These are phyloP conservation scores for Oceanodroma leucorhoa DNA, from an alignment of 2,797 vertebrate species.

Conservation along the genomic window DNA sequence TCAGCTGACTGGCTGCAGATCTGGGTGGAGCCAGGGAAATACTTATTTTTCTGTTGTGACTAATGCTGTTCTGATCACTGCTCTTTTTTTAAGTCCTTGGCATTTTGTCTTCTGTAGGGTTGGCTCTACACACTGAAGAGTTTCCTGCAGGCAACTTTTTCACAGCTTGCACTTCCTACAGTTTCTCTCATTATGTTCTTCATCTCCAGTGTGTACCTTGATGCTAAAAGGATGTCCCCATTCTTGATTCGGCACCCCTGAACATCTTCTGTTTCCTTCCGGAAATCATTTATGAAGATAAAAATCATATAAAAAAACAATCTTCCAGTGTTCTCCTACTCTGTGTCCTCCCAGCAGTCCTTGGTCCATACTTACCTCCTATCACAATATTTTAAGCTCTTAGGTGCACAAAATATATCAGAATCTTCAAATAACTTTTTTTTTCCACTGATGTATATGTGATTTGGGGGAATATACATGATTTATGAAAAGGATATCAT, in stretches of 20 bases:
- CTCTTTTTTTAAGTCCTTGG: neutral
- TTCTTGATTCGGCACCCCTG: neutral
- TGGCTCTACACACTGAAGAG: rapidly evolving
- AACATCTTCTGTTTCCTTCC: neutral
- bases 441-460: rapidly evolving
- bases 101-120: neutral
- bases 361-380: neutral
- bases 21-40: neutral
- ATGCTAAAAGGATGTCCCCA: neutral
- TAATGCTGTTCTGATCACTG: neutral
- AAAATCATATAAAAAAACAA: neutral
- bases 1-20: neutral
- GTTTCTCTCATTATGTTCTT: neutral
- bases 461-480: neutral
- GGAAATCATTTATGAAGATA: neutral
- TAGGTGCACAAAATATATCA: neutral
- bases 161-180: neutral
- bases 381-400: neutral
- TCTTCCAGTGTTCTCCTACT: neutral
- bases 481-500: neutral
- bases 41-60: neutral
- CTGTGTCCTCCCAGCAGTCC: neutral
- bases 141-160: neutral
- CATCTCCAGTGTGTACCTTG: neutral
- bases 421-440: neutral